Evolutionary conservation across 2,888 invertebrate species (phyloP).

Genomic region (Gandaritis pyraliata): DNA sequence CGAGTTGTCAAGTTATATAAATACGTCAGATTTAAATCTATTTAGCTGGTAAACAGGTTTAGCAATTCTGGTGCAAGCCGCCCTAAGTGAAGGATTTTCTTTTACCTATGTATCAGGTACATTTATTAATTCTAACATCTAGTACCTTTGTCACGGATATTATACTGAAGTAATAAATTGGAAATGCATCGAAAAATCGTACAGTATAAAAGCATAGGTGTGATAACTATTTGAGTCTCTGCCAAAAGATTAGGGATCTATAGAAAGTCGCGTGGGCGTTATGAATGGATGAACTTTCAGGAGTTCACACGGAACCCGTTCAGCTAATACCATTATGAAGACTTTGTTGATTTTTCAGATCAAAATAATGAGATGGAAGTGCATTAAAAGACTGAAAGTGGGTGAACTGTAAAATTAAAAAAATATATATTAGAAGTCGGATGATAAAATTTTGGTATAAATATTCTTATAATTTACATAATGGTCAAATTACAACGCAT

Average conservation of each 20-base stretch:
- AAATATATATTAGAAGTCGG: neutral
- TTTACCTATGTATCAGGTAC: no score
- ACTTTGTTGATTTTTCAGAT: constrained; percentile 33
- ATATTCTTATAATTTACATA: no score
- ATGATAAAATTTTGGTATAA: no score
- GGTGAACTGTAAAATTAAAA: constrained; percentile 14
- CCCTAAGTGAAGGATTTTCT: no score
- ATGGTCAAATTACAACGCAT: no score
- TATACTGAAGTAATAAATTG: no score
- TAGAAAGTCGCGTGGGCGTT: constrained; percentile 60
- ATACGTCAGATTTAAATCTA: no score
- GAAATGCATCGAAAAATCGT: constrained; percentile 39
- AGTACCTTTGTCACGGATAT: no score
- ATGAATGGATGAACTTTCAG: constrained; percentile 59
- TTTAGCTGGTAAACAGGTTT: no score
- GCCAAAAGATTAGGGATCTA: constrained; percentile 76
- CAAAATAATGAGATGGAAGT: constrained; percentile 21
- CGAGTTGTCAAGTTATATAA: no score
- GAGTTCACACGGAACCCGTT: constrained; percentile 49
- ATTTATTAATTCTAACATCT: no score
- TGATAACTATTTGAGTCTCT: constrained; percentile 63
- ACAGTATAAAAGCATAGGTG: constrained; percentile 61
- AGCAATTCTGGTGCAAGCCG: no score
- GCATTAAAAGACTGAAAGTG: constrained; percentile 34
- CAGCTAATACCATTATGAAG: constrained; percentile 38